These are phyloP conservation scores for Mormyrops boulengeri DNA, from an alignment of 2,797 vertebrate genomes.

Conservation along the genomic window DNA sequence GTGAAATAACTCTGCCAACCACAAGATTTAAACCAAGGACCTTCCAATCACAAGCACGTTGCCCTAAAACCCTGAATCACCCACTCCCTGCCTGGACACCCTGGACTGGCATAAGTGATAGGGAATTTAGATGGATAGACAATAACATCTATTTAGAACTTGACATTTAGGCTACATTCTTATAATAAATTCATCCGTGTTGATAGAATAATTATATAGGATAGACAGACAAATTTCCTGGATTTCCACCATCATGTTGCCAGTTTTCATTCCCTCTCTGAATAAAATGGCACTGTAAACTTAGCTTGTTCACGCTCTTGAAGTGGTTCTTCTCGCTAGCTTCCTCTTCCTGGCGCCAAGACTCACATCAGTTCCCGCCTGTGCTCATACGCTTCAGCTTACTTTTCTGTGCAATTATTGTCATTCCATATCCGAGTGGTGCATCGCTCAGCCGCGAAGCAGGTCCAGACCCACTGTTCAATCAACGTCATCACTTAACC, in stretches of 20 bases:
- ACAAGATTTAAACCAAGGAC: not conserved
- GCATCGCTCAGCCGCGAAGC: constrained; percentile 29
- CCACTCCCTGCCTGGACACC: not conserved
- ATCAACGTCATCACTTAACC: constrained; percentile 31
- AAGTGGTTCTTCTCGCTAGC: not conserved
- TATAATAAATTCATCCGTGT: not conserved
- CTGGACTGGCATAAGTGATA: not conserved
- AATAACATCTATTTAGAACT: not conserved
- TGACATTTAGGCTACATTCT: not conserved
- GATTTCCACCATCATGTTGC: not conserved
- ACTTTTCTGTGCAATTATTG: constrained; percentile 36
- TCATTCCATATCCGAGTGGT: constrained; percentile 28
- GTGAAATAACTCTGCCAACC: not conserved
- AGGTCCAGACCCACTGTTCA: constrained; percentile 30
- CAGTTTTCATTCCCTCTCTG: not conserved
- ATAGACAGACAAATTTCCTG: not conserved
- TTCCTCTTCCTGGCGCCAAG: not conserved
- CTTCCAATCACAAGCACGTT: not conserved
- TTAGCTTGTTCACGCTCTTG: constrained; percentile 7
- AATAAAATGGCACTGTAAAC: constrained; percentile 1
- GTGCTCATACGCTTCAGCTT: constrained; percentile 33
- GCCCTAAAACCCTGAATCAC: not conserved
- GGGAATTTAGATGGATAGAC: not conserved
- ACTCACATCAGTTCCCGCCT: constrained; percentile 20
- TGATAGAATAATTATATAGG: not conserved